Evolutionary conservation across 2,888 invertebrate genomes (phyloP), one percentile per base, ranked within the genome.

Genomic region (Ormyrus pomaceus): DNA sequence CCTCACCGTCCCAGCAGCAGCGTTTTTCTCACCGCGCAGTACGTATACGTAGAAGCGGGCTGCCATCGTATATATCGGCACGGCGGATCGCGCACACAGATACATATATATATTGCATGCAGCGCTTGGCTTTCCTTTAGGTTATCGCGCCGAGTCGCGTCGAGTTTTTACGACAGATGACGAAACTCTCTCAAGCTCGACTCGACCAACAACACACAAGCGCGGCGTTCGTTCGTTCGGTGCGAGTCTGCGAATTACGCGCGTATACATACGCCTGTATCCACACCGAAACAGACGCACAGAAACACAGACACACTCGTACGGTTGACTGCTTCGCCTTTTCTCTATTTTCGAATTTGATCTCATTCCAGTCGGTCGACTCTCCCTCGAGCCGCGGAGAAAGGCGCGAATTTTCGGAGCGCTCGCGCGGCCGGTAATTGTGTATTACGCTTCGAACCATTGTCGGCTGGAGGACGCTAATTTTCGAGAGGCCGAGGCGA

Each of bases 301-400:
- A 19, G 8, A 53, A n/a, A 19, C 6, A 66, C 10, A 46, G 19
- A 19, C 13, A 78, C 59, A 64, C 78, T 78, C 65, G 46, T 65
- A 78, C 70, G 77, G 74, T 71, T 81, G 71, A 76, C 66, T 66
- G 79, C 68, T 82, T 72, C 75, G 70, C 77, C 78, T 59, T 62
- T 82, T 79, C 71, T 78, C 77, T 83, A 19, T 19, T 83, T 78
- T 84, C 56, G 34, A 82, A 79, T 81, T 81, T 81, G 82, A 84
- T 84, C 82, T 82, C 81, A 83, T 77, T 72, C 70, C 77, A 69
- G 50, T 79, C 71, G 64, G 65, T 77, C 79, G 74, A 50, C 81
- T 79, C 82, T 82, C 75, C 80, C 82, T 82, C 55, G 50, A 11
- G 46, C 19, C 45, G 11, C 50, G 10, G 53, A 9, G 8, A 73